Base-by-base conservation (phyloP, 2,797 vertebrate species). In the Trachurus trachurus region DNA sequence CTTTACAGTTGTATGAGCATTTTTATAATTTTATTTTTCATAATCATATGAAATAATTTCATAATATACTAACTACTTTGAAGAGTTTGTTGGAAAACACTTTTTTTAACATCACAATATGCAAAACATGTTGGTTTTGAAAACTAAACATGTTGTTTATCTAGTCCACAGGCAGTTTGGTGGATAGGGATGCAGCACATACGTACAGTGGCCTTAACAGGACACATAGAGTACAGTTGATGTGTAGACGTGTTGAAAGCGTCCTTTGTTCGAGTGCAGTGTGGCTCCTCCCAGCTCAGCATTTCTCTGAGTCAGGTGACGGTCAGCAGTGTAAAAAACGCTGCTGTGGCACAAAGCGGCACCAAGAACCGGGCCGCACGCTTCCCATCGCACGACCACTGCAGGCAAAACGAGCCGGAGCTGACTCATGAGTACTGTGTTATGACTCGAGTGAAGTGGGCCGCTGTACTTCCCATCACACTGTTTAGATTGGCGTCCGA, bases 251-350 rank as follows among this genome's bases (percentile, higher is more conserved):
- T 79, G 75, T 82, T 90, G 80, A 91, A 89, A 87, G 87, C 71
- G 13, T 21, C 66, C 74, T 89, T 93, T 93, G 87, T 93, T 65
- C 0, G 45, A 40, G 73, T 21, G 66, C 76, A 66, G 72, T 0
- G 67, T 49, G 34, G 74, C 88, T 85, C 86, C 83, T 63, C 85
- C 85, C 87, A 71, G 85, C 84, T 92, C 91, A 89, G 89, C 85
- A 62, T 75, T 91, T 89, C 86, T 85, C 78, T 77, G 73, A 88
- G 88, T 94, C 91, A 92, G 89, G 86, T 89, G 92, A 87, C 44
- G 17, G 90, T 87, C 88, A 90, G 89, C 92, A 83, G 83, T 54
- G 81, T 26, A 26, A 26, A 26, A 89, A 88, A 49, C 60, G 87
- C 89, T 87, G 78, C 75, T 53, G 57, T 19, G 45, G 85, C 88